Evolutionary conservation across 2,113 vertebrate species (phyloP), one percentile per base, ranked within the genome.

Genomic region (Chlorocebus sabaeus): DNA sequence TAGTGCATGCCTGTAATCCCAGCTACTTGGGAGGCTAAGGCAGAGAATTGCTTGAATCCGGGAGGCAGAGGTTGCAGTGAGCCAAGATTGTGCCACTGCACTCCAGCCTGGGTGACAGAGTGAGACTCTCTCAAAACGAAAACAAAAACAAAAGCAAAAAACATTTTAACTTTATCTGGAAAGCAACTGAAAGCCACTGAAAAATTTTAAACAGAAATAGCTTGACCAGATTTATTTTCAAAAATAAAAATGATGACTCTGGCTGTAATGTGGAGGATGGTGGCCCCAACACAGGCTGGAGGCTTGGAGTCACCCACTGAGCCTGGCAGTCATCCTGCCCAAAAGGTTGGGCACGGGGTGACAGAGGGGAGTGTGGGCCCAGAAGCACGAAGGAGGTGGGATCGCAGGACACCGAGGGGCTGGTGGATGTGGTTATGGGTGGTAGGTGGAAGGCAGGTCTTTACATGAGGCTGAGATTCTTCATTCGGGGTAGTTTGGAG

Each of bases 341-440:
- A 25, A 25, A 43, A 52, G 55, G 30, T 0, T 5, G 13, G 55
- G 2, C 5, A 4, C 0, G 0, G 16, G 30, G 30, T 5, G 8
- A 0, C n/a, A 45, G 67, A 25, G 40, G 5, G 8, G n/a, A 27
- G 8, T 0, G 0, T 4, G 61, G 52, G 40, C 27, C 20, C 22
- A 11, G 84, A n/a, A 55, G 13, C 43, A 38, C 0, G 2, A 14
- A 50, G 57, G 82, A 50, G 13, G 23, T 5, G 1, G 50, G 7
- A 20, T 32, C 20, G 30, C 25, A 50, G 70, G 81, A 50, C 4
- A 20, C 38, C 17, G 6, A 2, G 14, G 35, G 38, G 27, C 13
- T 27, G 35, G 1, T 57, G 45, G 1, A 10, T 12, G 5, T 68
- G 57, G 45, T 1, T 7, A 38, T 8, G n/a, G 35, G 14, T 16